phyloP scores from a whole-genome alignment of 1,140 invertebrate species.

The Meloidogyne hapla region DNA sequence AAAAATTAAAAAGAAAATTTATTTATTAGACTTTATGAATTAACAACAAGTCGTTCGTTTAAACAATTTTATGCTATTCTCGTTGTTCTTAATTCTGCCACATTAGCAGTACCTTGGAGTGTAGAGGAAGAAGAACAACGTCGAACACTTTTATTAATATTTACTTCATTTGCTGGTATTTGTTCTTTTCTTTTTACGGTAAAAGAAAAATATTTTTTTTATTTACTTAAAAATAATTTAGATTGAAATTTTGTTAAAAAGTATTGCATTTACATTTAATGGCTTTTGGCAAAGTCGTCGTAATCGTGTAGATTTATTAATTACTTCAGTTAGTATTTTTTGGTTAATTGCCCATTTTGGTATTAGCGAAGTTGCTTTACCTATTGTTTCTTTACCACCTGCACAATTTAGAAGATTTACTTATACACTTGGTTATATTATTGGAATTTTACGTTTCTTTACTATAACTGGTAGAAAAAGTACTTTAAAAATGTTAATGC shows the following conservation, averaged over 20 bases:
- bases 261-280: slow-evolving; percentile 92
- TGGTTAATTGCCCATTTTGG: slow-evolving; percentile 82
- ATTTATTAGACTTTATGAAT: slow-evolving; percentile 83
- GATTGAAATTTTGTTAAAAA: slow-evolving; percentile 95
- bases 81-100: slow-evolving; percentile 59
- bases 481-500: slow-evolving; percentile 98
- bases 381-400: slow-evolving; percentile 32
- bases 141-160: slow-evolving; percentile 64
- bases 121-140: slow-evolving; percentile 67
- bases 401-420: slow-evolving; percentile 64
- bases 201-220: background rate
- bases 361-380: slow-evolving; percentile 69
- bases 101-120: slow-evolving; percentile 67
- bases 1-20: background rate
- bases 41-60: slow-evolving; percentile 93
- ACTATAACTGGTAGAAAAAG: slow-evolving; percentile 83
- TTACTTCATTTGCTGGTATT: slow-evolving; percentile 82
- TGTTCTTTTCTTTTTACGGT: slow-evolving; percentile 71
- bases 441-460: slow-evolving; percentile 95
- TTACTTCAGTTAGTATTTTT: slow-evolving; percentile 89
- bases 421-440: slow-evolving; percentile 94
- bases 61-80: slow-evolving; percentile 70
- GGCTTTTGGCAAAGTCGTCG: slow-evolving; percentile 97
- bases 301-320: slow-evolving; percentile 94
- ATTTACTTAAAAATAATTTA: slow-evolving; percentile 57